Evolutionary conservation across 2,888 invertebrate species (phyloP).

Genomic region (Hydriomena furcata): DNA sequence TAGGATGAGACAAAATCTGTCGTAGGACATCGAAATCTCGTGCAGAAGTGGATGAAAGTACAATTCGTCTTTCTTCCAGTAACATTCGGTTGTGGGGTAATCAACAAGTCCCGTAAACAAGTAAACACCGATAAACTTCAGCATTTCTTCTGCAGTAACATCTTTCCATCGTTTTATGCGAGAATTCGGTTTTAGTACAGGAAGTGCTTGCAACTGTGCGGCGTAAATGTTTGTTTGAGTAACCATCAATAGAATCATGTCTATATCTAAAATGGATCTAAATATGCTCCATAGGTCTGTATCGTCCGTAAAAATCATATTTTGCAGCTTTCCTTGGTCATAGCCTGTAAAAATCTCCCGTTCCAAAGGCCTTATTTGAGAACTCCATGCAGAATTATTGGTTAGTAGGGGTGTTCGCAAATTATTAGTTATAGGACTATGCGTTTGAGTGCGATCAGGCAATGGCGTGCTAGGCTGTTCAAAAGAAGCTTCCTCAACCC

Average conservation of each 20-base stretch:
- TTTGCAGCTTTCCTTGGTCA: constrained; percentile 15
- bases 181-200: constrained; percentile 11
- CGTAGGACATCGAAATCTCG: constrained; percentile 23
- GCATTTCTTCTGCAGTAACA: constrained; percentile 24
- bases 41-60: constrained; percentile 26
- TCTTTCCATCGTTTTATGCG: constrained; percentile 23
- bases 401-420: constrained; percentile 11
- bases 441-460: constrained; percentile 11
- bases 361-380: constrained; percentile 14
- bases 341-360: constrained; percentile 20
- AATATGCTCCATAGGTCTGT: constrained; percentile 9
- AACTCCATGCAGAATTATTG: constrained; percentile 12
- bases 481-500: constrained; percentile 15
- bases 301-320: constrained; percentile 7
- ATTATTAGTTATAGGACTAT: constrained; percentile 14
- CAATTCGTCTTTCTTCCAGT: constrained; percentile 24
- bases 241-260: constrained; percentile 21
- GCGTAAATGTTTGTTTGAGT: constrained; percentile 22
- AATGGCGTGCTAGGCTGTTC: constrained; percentile 15
- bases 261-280: constrained; percentile 11
- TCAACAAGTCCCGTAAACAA: constrained; percentile 22
- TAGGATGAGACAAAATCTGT: constrained; percentile 22
- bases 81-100: constrained; percentile 23
- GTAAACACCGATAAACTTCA: constrained; percentile 25
- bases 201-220: constrained; percentile 7